phyloP scores from a whole-genome alignment of 2,888 invertebrate species.

The Amphipoea lucens region DNA sequence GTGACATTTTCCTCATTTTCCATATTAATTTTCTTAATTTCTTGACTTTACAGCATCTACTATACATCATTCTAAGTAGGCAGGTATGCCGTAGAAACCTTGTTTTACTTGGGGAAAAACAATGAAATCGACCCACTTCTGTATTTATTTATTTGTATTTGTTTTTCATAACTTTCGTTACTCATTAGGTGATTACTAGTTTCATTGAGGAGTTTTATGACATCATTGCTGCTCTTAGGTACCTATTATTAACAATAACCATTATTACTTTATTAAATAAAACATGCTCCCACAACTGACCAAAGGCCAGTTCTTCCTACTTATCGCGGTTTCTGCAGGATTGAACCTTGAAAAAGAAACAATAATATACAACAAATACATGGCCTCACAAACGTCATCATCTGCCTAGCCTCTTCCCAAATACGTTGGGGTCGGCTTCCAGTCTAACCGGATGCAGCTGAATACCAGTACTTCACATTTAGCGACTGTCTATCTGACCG shows the following conservation, averaged over 20 bases:
- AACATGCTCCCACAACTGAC: neutral
- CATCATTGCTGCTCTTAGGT: neutral
- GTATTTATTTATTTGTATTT: neutral
- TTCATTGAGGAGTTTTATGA: constrained; percentile 7
- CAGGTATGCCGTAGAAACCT: neutral
- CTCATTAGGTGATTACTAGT: neutral
- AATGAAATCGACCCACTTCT: neutral
- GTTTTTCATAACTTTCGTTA: neutral
- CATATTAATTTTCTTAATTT: neutral
- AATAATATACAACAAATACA: neutral
- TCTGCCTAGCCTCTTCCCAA: neutral
- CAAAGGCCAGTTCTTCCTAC: neutral
- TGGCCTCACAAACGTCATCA: neutral
- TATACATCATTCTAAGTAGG: neutral
- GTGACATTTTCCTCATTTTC: neutral
- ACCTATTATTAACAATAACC: neutral
- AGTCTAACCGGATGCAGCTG: neutral
- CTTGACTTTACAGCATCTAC: neutral
- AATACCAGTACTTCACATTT: neutral
- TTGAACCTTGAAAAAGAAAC: constrained; percentile 8
- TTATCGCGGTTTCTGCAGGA: neutral
- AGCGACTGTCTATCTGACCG: neutral
- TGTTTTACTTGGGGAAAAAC: constrained; percentile 1
- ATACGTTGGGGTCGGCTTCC: neutral
- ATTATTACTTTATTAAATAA: constrained; percentile 4